These are phyloP conservation scores for Ceyx margarethae DNA, from an alignment of 2,113 vertebrate genomes.

Conservation along the genomic window DNA sequence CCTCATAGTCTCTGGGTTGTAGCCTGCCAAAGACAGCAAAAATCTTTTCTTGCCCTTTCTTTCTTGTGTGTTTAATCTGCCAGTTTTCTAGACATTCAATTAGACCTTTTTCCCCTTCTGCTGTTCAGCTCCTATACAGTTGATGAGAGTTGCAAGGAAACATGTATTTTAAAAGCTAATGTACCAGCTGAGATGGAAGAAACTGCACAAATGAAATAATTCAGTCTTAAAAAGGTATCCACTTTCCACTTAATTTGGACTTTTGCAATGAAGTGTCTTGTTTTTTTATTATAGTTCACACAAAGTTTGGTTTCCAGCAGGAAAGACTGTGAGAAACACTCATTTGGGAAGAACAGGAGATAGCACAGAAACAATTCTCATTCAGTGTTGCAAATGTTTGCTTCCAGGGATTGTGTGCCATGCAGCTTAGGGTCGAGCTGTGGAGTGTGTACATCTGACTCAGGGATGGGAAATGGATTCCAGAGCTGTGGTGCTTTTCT, in stretches of 20 bases:
- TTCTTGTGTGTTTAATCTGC: not conserved
- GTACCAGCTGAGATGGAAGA: conserved; percentile 56
- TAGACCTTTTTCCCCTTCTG: conserved; percentile 49
- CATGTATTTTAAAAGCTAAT: conserved; percentile 52
- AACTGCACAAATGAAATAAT: conserved; percentile 43
- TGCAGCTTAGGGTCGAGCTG: not conserved
- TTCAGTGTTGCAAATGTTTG: not conserved
- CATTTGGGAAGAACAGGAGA: not conserved
- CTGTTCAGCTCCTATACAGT: conserved; percentile 59
- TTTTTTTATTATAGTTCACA: not conserved
- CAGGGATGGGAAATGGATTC: not conserved
- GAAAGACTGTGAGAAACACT: not conserved
- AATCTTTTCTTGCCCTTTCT: not conserved
- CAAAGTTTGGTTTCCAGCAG: not conserved
- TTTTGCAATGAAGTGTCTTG: not conserved
- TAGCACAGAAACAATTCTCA: not conserved
- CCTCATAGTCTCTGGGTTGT: not conserved
- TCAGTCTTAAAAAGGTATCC: conserved; percentile 54
- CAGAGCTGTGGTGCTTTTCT: not conserved
- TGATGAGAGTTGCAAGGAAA: conserved; percentile 64
- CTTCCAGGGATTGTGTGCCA: not conserved
- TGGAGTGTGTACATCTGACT: not conserved
- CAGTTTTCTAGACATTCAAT: conserved; percentile 22
- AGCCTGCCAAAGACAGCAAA: not conserved
- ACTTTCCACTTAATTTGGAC: conserved; percentile 39